Evolutionary conservation across 1,140 invertebrate genomes (phyloP).

Genomic region (Saccostrea glomerata): DNA sequence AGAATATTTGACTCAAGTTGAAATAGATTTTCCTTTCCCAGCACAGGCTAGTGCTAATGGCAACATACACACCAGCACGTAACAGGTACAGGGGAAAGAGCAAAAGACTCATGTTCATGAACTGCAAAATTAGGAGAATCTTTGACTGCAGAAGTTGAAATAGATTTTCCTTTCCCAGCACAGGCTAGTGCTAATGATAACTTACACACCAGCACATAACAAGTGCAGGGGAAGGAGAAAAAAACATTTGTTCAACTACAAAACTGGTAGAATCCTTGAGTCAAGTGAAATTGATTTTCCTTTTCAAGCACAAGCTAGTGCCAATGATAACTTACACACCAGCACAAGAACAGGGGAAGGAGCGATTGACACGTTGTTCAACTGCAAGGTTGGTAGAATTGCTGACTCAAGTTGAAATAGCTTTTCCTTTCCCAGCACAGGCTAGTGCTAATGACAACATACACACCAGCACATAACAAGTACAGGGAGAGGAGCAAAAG

Average conservation of each 20-base stretch:
- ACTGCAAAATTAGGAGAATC: not conserved
- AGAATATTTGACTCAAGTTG: not conserved
- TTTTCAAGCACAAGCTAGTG: not conserved
- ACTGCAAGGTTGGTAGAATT: too few relatives aligned
- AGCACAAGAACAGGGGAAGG: not conserved
- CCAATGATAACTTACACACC: not conserved
- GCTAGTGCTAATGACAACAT: not conserved
- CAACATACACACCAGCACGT: not conserved
- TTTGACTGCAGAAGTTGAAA: not conserved
- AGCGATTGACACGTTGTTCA: not conserved
- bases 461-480: not conserved
- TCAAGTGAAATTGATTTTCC: not conserved
- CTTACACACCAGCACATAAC: not conserved
- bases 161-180: not conserved
- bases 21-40: not conserved
- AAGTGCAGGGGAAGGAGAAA: not conserved
- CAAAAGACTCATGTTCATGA: not conserved
- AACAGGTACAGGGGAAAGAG: not conserved
- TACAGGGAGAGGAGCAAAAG: not conserved
- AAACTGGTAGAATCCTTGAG: too few relatives aligned
- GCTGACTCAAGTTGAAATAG: too few relatives aligned
- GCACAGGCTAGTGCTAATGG: conserved; percentile 2
- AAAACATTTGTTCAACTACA: not conserved
- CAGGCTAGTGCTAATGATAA: not conserved
- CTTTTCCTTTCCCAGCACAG: not conserved